Evolutionary conservation across 1,140 invertebrate genomes (phyloP).

Genomic region (Carposina sasakii): DNA sequence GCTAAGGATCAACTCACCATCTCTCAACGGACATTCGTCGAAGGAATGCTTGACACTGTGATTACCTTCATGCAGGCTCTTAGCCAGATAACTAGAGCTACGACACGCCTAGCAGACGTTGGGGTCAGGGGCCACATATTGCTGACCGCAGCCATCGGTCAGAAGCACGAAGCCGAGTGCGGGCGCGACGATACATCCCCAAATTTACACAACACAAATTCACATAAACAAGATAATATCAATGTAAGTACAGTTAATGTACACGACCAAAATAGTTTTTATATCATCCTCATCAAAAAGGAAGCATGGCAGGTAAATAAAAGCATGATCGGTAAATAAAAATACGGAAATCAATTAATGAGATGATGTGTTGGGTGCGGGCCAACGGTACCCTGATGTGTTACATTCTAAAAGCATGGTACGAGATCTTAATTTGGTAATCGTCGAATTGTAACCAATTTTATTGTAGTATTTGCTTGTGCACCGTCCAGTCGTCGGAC

Average conservation of each 20-base stretch:
- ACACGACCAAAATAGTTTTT: slow-evolving; percentile 73
- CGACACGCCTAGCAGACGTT: slow-evolving; percentile 44
- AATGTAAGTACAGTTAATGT: slow-evolving; percentile 58
- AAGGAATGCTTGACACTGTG: slow-evolving; percentile 52
- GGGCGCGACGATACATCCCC: slow-evolving; percentile 54
- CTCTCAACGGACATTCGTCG: slow-evolving; percentile 54
- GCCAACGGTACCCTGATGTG: slow-evolving; percentile 33
- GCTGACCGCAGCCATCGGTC: slow-evolving; percentile 54
- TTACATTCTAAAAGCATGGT: slow-evolving; percentile 23
- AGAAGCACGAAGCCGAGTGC: slow-evolving; percentile 61
- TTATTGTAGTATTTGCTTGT: too few species aligned
- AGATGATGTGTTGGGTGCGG: slow-evolving; percentile 49
- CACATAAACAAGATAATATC: slow-evolving; percentile 70
- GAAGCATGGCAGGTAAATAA: slow-evolving; percentile 52
- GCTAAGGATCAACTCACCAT: slow-evolving; percentile 60
- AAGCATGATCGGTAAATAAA: slow-evolving; percentile 53
- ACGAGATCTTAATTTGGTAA: too few species aligned
- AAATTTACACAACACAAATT: slow-evolving; percentile 68
- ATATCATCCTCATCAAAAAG: slow-evolving; percentile 39
- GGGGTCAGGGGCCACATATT: slow-evolving; percentile 58
- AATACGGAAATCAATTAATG: slow-evolving; percentile 40
- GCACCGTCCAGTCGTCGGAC: too few species aligned
- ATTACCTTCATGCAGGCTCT: slow-evolving; percentile 58
- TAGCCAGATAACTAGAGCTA: slow-evolving; percentile 58
- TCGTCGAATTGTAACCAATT: too few species aligned